A percentile compares a stretch with the other conserved stretches of the same genome.
These are phyloP conservation scores for Dasyornis broadbenti DNA, from an alignment of 2,113 vertebrate genomes.

Conservation along the genomic window DNA sequence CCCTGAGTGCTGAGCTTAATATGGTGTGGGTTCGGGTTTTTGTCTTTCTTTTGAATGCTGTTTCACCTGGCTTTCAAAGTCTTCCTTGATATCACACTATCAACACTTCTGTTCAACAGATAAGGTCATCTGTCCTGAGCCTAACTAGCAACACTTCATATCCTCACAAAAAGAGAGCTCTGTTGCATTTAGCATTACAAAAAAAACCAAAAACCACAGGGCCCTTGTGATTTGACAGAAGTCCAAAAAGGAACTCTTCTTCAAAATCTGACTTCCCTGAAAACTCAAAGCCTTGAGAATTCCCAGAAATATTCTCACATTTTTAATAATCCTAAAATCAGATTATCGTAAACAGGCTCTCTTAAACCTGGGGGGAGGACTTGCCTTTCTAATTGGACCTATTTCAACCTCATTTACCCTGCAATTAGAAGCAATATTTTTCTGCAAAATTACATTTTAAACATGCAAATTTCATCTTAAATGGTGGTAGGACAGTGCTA, in stretches of 20 bases:
- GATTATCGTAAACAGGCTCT: neutral
- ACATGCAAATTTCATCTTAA: neutral
- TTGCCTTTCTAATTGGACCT: neutral
- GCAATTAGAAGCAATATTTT: neutral
- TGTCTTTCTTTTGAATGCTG: neutral
- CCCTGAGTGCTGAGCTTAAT: no score
- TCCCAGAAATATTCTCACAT: neutral
- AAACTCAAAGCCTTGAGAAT: neutral
- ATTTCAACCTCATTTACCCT: neutral
- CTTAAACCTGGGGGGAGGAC: neutral
- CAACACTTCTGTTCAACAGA: neutral
- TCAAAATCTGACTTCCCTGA: neutral
- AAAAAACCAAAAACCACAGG: neutral
- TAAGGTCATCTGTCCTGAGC: neutral
- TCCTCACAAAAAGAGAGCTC: neutral
- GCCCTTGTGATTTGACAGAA: neutral
- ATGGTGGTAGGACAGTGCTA: neutral
- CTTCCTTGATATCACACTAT: neutral
- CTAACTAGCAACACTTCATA: neutral
- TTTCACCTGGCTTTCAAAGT: neutral
- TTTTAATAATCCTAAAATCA: neutral
- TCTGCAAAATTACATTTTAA: neutral
- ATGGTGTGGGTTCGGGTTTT: neutral
- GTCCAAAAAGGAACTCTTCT: neutral
- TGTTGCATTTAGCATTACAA: neutral